Conservation (phyloP, 2,113 vertebrate species). For the Etheostoma spectabile region DNA sequence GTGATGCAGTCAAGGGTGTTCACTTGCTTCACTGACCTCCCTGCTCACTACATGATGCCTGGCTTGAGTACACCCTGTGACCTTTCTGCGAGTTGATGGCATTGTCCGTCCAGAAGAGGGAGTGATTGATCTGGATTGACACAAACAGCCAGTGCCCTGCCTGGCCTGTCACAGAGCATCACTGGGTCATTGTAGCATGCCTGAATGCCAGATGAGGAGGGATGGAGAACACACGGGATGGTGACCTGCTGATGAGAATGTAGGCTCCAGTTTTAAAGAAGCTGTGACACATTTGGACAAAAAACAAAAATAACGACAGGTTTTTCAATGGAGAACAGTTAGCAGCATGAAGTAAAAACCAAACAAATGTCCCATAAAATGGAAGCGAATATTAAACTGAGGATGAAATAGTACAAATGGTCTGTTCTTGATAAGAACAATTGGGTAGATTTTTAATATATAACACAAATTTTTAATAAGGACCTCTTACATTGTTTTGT, state of each 20-base stretch:
- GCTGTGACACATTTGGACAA: conserved; percentile 33
- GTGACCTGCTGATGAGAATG: conserved; percentile 67
- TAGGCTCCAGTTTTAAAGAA: conserved; percentile 30
- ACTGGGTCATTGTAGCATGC: conserved; percentile 80
- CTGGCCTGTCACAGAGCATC: conserved; percentile 82
- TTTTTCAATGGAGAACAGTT: conserved; percentile 18
- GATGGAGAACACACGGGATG: conserved; percentile 62
- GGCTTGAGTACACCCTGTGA: conserved; percentile 70
- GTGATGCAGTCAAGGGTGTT: conserved; percentile 62
- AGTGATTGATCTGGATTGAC: conserved; percentile 85
- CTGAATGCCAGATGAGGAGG: conserved; percentile 81
- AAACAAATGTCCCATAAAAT: background rate
- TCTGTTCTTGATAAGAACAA: background rate
- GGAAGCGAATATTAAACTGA: background rate
- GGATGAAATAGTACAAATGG: background rate
- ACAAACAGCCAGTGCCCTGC: conserved; percentile 81
- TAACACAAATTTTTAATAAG: background rate
- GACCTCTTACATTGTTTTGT: background rate
- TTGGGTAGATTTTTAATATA: no score
- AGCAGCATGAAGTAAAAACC: background rate
- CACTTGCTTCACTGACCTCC: conserved; percentile 66
- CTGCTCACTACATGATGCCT: conserved; percentile 62
- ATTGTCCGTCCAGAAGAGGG: conserved; percentile 79
- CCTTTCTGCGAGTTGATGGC: conserved; percentile 77
- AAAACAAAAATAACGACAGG: conserved; percentile 2